These are phyloP conservation scores for Berghia stephanieae DNA, from an alignment of 1,140 invertebrate species.

Conservation along the genomic window DNA sequence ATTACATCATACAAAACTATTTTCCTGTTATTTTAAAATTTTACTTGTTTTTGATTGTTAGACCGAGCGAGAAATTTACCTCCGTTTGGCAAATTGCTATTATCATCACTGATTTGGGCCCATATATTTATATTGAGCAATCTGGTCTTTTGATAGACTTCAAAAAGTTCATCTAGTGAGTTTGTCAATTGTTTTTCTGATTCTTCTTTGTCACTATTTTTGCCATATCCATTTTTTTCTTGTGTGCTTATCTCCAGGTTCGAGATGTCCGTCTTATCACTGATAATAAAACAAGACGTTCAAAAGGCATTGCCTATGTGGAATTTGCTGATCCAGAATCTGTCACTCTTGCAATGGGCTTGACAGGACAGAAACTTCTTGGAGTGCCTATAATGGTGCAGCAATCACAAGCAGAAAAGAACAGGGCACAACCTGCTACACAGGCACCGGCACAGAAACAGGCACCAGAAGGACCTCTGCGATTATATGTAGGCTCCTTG, in stretches of 20 bases:
- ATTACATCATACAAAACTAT: too few relatives aligned
- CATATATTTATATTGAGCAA: too few relatives aligned
- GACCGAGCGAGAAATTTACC: too few relatives aligned
- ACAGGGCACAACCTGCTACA: conserved; percentile 78
- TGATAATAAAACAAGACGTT: conserved; percentile 97
- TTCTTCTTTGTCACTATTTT: neutral
- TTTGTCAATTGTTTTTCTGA: neutral
- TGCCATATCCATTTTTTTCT: conserved; percentile 17
- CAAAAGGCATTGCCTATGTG: conserved; percentile 99
- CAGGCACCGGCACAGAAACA: conserved; percentile 52
- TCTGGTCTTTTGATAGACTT: too few relatives aligned
- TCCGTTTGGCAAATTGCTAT: too few relatives aligned
- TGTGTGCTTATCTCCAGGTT: conserved; percentile 65
- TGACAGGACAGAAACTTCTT: conserved; percentile 95
- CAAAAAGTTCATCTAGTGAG: too few relatives aligned
- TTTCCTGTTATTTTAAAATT: too few relatives aligned
- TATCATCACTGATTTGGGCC: too few relatives aligned
- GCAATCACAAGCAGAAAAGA: conserved; percentile 98
- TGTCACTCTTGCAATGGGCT: conserved; percentile 93
- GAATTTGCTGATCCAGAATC: conserved; percentile 99
- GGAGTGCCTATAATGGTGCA: conserved; percentile 98
- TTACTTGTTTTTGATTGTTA: too few relatives aligned
- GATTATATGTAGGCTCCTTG: conserved; percentile 95
- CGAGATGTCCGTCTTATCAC: conserved; percentile 98
- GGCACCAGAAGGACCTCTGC: conserved; percentile 84